These are phyloP conservation scores for Morpho achilles DNA, from an alignment of 2,888 invertebrate genomes.

Conservation along the genomic window DNA sequence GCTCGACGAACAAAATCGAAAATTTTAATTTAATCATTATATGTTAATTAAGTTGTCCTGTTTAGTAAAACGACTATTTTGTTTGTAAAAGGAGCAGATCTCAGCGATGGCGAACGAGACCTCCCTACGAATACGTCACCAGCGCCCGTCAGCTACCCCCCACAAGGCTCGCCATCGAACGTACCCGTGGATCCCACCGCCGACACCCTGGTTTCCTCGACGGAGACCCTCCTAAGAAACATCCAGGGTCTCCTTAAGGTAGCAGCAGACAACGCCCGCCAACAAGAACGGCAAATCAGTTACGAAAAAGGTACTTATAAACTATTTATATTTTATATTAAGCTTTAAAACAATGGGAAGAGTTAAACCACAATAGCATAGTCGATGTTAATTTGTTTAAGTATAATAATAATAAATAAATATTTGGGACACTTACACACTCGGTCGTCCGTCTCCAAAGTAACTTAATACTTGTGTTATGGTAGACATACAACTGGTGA, in stretches of 20 bases:
- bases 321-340: not conserved
- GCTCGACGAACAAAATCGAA: too few relatives aligned
- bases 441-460: too few relatives aligned
- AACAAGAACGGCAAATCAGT: constrained; percentile 96
- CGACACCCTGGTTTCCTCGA: constrained; percentile 85
- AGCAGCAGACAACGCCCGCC: constrained; percentile 97
- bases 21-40: too few relatives aligned
- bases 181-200: constrained; percentile 69
- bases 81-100: constrained; percentile 75
- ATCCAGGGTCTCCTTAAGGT: constrained; percentile 97
- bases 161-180: constrained; percentile 77
- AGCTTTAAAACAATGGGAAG: too few relatives aligned
- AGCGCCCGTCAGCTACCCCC: constrained; percentile 89
- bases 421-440: too few relatives aligned
- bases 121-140: constrained; percentile 81
- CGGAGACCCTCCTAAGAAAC: constrained; percentile 95
- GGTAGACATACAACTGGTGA: too few relatives aligned
- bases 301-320: constrained; percentile 93
- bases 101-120: constrained; percentile 87
- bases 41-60: not conserved
- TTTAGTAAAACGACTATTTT: not conserved
- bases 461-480: too few relatives aligned
- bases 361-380: too few relatives aligned
- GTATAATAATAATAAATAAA: too few relatives aligned
- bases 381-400: too few relatives aligned